Base-by-base conservation (phyloP, 1,140 invertebrate genomes). In the Micrasema longulum region DNA sequence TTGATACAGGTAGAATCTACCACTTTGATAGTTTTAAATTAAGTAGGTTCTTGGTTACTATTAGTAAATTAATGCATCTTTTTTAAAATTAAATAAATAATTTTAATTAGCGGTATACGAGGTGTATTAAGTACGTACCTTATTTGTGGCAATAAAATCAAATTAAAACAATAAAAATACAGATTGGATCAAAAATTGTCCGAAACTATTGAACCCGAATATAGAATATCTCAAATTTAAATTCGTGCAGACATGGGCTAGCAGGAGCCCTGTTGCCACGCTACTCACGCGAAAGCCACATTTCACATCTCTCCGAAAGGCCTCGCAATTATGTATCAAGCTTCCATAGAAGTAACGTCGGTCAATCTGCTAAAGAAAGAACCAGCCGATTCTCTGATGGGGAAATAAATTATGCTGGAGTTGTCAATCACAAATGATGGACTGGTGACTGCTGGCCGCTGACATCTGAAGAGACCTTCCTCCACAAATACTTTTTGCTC, bases 341-440 rank as follows among this genome's bases (percentile, higher is more conserved):
- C 55, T 60, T 60, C 55, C 36, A 22, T 60, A 43, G 55, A 43
- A 60, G 55, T 12, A 38, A 16, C 36, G 31, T 14, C 53, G 16
- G 48, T 31, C 52, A 31, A 31, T 55, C 52, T 41, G 55, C 35
- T 18, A 41, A 60, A 60, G 36, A 36, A 60, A 60, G 35, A 16
- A 14, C 11, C 55, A 31, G 55, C 9, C 55, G 18, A 48, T 16
- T 14, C 22, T 22, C 22, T 31, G 50, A 53, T 53, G 50, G 36
- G 55, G 55, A 38, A 38, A 60, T 60, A 60, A 60, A 60, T 60
- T 60, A 38, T 20, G 55, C 18, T 12, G 18, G 35, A 38, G 55
- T 41, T 60, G 55, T 60, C 55, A 60, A 60, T 60, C 55, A 60
- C 55, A 14, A 20, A 18, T 60, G 55, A 60, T 60, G 55, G 55